Base-by-base conservation (phyloP, 1,140 invertebrate genomes). In the Rhyzopertha dominica region DNA sequence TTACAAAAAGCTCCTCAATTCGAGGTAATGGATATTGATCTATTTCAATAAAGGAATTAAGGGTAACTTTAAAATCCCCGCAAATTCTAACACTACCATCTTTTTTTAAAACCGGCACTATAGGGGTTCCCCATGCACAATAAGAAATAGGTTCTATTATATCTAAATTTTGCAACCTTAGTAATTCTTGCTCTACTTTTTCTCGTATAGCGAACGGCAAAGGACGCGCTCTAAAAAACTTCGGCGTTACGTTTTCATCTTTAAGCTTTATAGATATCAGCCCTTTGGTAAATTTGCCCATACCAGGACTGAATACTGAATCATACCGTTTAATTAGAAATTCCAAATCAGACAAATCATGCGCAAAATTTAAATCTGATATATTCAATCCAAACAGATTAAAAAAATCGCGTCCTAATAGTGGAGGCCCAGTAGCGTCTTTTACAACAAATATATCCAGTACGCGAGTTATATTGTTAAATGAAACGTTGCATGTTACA, bases 21-120 rank as follows among this genome's bases (percentile, higher is more conserved):
- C n/a, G n/a, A n/a, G n/a, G n/a, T n/a, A n/a, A n/a, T n/a, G n/a
- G n/a, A n/a, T n/a, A n/a, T n/a, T n/a, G n/a, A n/a, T n/a, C n/a
- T n/a, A n/a, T n/a, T n/a, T n/a, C n/a, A n/a, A n/a, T n/a, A n/a
- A n/a, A n/a, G n/a, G n/a, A n/a, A n/a, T n/a, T n/a, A n/a, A n/a
- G n/a, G n/a, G n/a, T n/a, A n/a, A n/a, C n/a, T n/a, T n/a, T n/a
- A n/a, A n/a, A n/a, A n/a, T n/a, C n/a, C n/a, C n/a, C n/a, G n/a
- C n/a, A n/a, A n/a, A n/a, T n/a, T n/a, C n/a, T n/a, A n/a, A n/a
- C n/a, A n/a, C n/a, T n/a, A n/a, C n/a, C n/a, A 20, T 66, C 53
- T 17, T 36, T 40, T 39, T 63, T 69, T 7, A 51, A 31, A 0
- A 66, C 58, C 0, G 54, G 53, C 24, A 53, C 53, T 3, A 54